Evolutionary conservation across 1,140 invertebrate species (phyloP).

Genomic region (Asbolus verrucosus): DNA sequence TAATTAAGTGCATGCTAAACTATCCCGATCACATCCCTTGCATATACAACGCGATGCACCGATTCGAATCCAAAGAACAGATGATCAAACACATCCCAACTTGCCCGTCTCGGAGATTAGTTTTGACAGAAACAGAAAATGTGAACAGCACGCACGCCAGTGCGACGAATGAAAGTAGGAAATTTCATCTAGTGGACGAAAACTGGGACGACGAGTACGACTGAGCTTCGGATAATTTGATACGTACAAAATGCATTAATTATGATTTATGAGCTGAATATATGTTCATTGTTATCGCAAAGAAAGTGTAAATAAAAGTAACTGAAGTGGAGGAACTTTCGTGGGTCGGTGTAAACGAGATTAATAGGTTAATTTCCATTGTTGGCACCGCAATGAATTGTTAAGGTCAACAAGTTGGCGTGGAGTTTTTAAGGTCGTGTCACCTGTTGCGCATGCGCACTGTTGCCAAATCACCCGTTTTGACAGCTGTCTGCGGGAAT

Average conservation of each 20-base stretch:
- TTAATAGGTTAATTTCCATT: slow-evolving; percentile 22
- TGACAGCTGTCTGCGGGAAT: slow-evolving; percentile 38
- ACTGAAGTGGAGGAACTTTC: too few species aligned
- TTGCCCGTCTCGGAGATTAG: slow-evolving; percentile 46
- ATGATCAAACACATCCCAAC: slow-evolving; percentile 51
- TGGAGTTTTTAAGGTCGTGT: slow-evolving; percentile 11
- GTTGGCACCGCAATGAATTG: slow-evolving; percentile 2
- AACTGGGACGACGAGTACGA: slow-evolving; percentile 56
- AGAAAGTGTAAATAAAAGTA: slow-evolving; percentile 1
- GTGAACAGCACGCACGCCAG: background rate
- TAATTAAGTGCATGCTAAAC: slow-evolving; percentile 55
- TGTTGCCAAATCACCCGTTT: background rate
- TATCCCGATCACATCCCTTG: slow-evolving; percentile 52
- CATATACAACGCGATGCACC: slow-evolving; percentile 54
- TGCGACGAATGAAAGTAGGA: slow-evolving; percentile 42
- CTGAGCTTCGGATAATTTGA: too few species aligned
- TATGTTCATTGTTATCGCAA: background rate
- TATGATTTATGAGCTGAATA: too few species aligned
- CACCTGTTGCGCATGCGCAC: slow-evolving; percentile 27
- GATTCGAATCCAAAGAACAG: slow-evolving; percentile 45
- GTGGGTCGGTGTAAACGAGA: background rate
- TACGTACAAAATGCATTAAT: too few species aligned
- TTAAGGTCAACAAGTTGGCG: slow-evolving; percentile 4
- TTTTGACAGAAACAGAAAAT: slow-evolving; percentile 8
- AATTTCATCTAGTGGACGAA: slow-evolving; percentile 53